Base-by-base conservation (phyloP, 2,888 invertebrate genomes). In the Spilosoma lubricipeda region DNA sequence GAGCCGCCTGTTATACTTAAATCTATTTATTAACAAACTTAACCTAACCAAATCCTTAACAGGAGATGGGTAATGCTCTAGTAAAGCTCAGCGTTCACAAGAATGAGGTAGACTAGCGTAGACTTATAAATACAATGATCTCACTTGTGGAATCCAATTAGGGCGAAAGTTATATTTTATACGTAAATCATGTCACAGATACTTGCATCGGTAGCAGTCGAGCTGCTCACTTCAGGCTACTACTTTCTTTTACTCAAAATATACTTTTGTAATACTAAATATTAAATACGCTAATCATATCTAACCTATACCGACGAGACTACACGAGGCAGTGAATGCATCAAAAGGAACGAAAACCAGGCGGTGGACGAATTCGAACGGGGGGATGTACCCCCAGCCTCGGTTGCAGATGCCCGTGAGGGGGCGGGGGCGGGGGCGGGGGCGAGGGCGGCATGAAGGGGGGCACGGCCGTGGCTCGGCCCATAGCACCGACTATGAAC, bases 401-500 rank as follows among this genome's bases (percentile, higher is more conserved):
- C 39, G 70, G 39, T 33, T 18, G 45, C 13, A 42, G 42, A 39
- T 36, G 39, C 27, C 42, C 33, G 27, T 36, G 66, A 15, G 71
- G 27, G 33, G 52, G 39, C 13, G 71, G 65, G 52, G 69, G 52
- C 30, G 63, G 68, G 36, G 67, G 63, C 48, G 66, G 71, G 33
- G 2, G 52, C 2, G 20, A 3, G 48, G 66, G 71, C 42, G 4
- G 65, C 15, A 27, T 4, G 48, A 4, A 48, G 20, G 4, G 48
- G 0, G 48, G 48, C 5, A 56, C 18, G 9, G 65, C 82, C 79
- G 84, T 73, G 63, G 88, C 88, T 82, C 88, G 90, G 48, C 82
- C 77, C 73, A 91, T 78, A 39, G 90, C 87, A 70, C 87, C 86
- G 83, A 86, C 71, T 89, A 93, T 88, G 89, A 87, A 93, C 80